phyloP scores from a whole-genome alignment of 2,888 invertebrate species.

The Caenorhabditis sulstoni region DNA sequence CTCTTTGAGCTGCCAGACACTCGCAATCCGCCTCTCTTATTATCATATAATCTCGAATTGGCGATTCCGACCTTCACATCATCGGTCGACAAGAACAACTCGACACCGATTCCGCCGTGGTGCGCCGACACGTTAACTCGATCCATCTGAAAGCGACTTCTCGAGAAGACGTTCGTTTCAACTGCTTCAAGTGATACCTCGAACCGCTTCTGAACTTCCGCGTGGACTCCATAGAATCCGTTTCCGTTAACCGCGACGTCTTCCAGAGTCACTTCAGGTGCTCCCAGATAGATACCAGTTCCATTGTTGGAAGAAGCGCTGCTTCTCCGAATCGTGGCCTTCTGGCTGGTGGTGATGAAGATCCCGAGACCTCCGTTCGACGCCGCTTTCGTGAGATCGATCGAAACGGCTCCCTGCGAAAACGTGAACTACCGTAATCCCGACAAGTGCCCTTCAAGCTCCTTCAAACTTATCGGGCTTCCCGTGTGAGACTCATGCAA shows the following conservation, averaged over 20 bases:
- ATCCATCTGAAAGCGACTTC: constrained; percentile 31
- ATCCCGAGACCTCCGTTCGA: constrained; percentile 54
- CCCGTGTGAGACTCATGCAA: not conserved
- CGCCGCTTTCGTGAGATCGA: constrained; percentile 26
- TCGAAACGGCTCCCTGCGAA: constrained; percentile 44
- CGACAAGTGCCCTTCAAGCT: not conserved
- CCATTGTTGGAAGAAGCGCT: constrained; percentile 42
- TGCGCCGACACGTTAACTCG: constrained; percentile 53
- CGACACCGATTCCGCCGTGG: constrained; percentile 19
- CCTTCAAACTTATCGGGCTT: constrained; percentile 8
- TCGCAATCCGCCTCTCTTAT: constrained; percentile 53
- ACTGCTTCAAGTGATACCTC: constrained; percentile 29
- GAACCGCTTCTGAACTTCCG: constrained; percentile 37
- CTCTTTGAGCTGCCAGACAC: constrained; percentile 24
- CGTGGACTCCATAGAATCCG: constrained; percentile 48
- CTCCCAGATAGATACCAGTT: constrained; percentile 48
- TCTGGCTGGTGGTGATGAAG: constrained; percentile 19
- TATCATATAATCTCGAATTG: constrained; percentile 48
- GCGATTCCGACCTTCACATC: constrained; percentile 36
- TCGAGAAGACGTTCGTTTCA: not conserved
- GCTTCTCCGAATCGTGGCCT: constrained; percentile 27
- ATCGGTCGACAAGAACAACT: constrained; percentile 19
- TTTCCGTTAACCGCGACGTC: constrained; percentile 44
- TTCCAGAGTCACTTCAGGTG: constrained; percentile 43
- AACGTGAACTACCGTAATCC: constrained; percentile 1